phyloP scores from a whole-genome alignment of 2,888 invertebrate genomes.

The Cheiracanthium punctorium region DNA sequence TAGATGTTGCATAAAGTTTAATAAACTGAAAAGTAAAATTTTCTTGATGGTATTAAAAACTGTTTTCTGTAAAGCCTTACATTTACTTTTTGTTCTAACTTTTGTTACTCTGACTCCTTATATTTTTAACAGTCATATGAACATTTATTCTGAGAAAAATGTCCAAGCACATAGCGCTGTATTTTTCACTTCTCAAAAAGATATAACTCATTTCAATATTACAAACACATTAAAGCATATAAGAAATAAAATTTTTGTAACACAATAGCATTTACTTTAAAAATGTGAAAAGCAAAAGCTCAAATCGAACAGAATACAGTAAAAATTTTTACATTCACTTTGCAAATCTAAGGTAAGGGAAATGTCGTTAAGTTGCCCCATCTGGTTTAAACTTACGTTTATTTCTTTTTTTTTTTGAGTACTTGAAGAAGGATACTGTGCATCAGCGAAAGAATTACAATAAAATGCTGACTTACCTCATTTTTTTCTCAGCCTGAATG shows the following conservation, averaged over 20 bases:
- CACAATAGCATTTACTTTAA: background rate
- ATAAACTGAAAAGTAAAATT: too few species aligned
- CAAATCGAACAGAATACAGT: slow-evolving; percentile 24
- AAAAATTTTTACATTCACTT: slow-evolving; percentile 12
- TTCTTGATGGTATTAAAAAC: too few species aligned
- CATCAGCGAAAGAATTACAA: background rate
- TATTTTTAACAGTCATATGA: too few species aligned
- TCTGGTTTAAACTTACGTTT: slow-evolving; percentile 8
- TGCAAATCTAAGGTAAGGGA: slow-evolving; percentile 27
- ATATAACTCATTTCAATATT: too few species aligned
- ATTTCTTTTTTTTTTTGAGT: background rate
- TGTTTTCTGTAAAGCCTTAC: too few species aligned
- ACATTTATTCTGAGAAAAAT: too few species aligned
- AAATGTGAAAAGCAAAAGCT: slow-evolving; percentile 13
- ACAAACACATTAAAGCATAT: too few species aligned
- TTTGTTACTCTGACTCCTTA: too few species aligned
- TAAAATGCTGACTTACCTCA: slow-evolving; percentile 4
- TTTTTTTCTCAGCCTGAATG: background rate
- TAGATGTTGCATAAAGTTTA: too few species aligned
- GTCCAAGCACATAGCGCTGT: too few species aligned
- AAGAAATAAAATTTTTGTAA: background rate
- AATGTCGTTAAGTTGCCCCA: slow-evolving; percentile 44
- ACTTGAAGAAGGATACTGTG: slow-evolving; percentile 37
- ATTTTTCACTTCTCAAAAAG: too few species aligned
- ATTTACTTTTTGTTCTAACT: too few species aligned